Evolutionary conservation across 2,888 invertebrate genomes (phyloP).

Genomic region (Drosophila tanythrix): DNA sequence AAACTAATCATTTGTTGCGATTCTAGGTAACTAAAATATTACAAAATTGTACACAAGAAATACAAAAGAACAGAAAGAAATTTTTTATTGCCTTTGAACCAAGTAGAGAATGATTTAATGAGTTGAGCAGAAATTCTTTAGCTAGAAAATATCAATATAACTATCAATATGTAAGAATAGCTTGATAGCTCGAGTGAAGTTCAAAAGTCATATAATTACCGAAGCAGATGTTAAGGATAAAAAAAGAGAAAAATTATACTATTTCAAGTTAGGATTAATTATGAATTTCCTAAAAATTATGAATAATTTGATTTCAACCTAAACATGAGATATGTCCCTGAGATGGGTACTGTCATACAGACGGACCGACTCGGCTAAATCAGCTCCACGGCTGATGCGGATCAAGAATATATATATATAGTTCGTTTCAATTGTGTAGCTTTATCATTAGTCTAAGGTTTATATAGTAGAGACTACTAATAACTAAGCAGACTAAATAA

Average conservation of each 20-base stretch:
- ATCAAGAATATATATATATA: background rate
- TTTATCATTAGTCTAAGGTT: background rate
- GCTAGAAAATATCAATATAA: background rate
- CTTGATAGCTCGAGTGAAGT: no score
- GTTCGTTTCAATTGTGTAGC: background rate
- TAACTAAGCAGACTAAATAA: background rate
- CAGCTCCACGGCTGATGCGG: background rate
- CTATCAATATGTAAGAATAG: background rate
- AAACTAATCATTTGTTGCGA: slow-evolving; percentile 14
- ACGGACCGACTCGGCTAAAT: background rate
- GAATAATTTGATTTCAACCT: background rate
- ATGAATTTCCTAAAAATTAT: background rate
- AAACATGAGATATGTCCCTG: background rate
- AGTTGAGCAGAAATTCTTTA: background rate
- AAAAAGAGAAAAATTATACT: background rate
- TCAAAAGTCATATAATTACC: background rate
- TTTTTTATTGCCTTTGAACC: background rate
- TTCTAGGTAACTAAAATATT: slow-evolving; percentile 11
- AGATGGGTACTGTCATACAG: background rate
- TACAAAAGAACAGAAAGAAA: background rate
- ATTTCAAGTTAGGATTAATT: background rate
- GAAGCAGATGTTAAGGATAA: background rate
- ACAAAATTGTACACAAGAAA: background rate
- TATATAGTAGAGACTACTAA: background rate
- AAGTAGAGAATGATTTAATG: background rate